Base-by-base conservation (phyloP, 2,888 invertebrate species). In the Oegoconia quadripuncta region DNA sequence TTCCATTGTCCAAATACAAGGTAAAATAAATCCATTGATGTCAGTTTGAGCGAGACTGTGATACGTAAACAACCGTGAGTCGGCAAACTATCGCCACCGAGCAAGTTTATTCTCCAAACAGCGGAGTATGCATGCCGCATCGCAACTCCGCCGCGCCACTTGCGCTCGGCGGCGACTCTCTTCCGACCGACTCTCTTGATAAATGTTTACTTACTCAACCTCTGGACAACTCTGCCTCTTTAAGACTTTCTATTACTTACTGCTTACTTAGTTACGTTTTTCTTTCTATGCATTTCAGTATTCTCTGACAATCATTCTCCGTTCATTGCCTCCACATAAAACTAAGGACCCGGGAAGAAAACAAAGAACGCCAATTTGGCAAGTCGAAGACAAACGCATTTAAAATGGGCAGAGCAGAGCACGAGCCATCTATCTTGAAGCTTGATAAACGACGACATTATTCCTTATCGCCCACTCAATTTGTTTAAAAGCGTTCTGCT, bases 381-480 rank as follows among this genome's bases (percentile, higher is more conserved):
- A 78, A 82, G 78, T 82, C 72, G 78, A 75, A 84, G 86, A 84
- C 86, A 81, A 86, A 86, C 83, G 84, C 78, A 82, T 87, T 87
- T 87, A 87, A 87, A 86, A 87, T 86, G 87, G 86, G 84, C 74
- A 82, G 80, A 84, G 84, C 74, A 79, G 82, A 83, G 82, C 80
- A 74, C 75, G 72, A 68, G 72, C 78, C 79, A 87, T 87, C 84
- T 80, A 86, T 87, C 86, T 83, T 70, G 59, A 71, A 73, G 77
- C 81, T 82, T 86, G 87, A 87, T 84, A 87, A 86, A 87, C 80
- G 86, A 82, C 84, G 84, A 83, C 87, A 86, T 87, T 87, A 86
- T 82, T 86, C 77, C 82, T 87, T 87, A 86, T 87, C 87, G 82
- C 83, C 84, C 79, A 84, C 86, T 87, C 87, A 86, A 87, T 87